Conservation (phyloP, 2,888 invertebrate species). For the Megaustenia siamemsis region DNA sequence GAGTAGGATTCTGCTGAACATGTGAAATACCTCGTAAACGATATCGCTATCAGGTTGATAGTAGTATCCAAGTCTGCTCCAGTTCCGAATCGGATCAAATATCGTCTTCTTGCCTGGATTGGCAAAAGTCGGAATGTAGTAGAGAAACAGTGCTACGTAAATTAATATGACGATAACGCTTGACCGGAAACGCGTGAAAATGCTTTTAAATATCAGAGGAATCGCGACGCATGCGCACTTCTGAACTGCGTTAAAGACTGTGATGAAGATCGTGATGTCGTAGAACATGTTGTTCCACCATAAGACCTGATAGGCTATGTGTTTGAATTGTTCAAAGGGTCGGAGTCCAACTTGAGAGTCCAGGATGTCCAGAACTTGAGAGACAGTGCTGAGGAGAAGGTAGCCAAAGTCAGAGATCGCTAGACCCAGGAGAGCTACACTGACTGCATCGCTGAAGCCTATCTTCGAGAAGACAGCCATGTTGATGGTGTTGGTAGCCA, state of each 20-base stretch:
- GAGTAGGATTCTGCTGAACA: neutral
- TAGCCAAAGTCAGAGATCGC: conserved; percentile 16
- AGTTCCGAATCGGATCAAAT: neutral
- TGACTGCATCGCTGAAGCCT: conserved; percentile 14
- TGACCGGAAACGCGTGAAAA: conserved; percentile 7
- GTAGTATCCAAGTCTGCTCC: neutral
- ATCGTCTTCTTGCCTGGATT: neutral
- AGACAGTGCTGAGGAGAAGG: neutral
- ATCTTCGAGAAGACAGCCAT: conserved; percentile 28
- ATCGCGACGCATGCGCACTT: conserved; percentile 42
- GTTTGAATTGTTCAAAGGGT: neutral
- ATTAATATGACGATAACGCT: neutral
- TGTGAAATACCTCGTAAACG: neutral
- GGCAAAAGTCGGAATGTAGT: conserved; percentile 13
- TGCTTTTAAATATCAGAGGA: conserved; percentile 25
- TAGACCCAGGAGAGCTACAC: neutral
- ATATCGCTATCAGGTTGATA: neutral
- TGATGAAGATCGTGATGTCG: conserved; percentile 16
- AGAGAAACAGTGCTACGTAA: neutral
- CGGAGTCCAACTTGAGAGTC: conserved; percentile 15
- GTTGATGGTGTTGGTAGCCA: conserved; percentile 19
- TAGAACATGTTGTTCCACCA: conserved; percentile 17
- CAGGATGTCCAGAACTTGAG: conserved; percentile 1
- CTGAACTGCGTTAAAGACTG: conserved; percentile 31
- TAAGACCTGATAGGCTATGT: neutral